phyloP scores from a whole-genome alignment of 2,888 invertebrate species.

The Pachydiplax longipennis region DNA sequence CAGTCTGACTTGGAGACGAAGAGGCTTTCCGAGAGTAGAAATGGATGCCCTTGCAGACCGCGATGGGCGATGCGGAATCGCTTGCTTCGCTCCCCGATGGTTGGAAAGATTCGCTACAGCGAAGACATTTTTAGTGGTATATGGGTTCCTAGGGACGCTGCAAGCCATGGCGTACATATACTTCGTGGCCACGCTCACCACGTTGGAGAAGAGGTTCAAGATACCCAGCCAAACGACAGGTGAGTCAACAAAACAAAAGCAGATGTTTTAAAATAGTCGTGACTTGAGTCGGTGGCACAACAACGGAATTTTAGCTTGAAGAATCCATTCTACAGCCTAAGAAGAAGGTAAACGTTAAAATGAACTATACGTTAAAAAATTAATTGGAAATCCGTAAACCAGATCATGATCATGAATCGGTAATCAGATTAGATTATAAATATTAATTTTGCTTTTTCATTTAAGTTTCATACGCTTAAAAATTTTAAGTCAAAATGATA shows the following conservation, averaged over 20 bases:
- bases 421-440: too few relatives aligned
- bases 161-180: constrained; percentile 73
- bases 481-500: too few relatives aligned
- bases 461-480: too few relatives aligned
- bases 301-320: too few relatives aligned
- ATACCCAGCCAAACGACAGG: constrained; percentile 73
- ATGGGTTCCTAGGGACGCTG: constrained; percentile 69
- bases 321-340: too few relatives aligned
- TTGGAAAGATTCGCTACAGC: constrained; percentile 67
- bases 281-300: too few relatives aligned
- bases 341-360: too few relatives aligned
- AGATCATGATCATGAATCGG: too few relatives aligned
- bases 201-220: constrained; percentile 72
- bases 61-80: constrained; percentile 16
- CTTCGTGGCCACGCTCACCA: constrained; percentile 70
- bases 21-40: neutral
- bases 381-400: too few relatives aligned
- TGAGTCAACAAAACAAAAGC: constrained; percentile 54
- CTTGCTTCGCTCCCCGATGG: constrained; percentile 66
- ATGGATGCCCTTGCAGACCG: neutral
- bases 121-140: constrained; percentile 67
- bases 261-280: too few relatives aligned
- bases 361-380: too few relatives aligned
- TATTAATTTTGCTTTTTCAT: too few relatives aligned
- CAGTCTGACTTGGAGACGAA: neutral